phyloP scores from a whole-genome alignment of 2,797 vertebrate species.

The Alectoris magna region DNA sequence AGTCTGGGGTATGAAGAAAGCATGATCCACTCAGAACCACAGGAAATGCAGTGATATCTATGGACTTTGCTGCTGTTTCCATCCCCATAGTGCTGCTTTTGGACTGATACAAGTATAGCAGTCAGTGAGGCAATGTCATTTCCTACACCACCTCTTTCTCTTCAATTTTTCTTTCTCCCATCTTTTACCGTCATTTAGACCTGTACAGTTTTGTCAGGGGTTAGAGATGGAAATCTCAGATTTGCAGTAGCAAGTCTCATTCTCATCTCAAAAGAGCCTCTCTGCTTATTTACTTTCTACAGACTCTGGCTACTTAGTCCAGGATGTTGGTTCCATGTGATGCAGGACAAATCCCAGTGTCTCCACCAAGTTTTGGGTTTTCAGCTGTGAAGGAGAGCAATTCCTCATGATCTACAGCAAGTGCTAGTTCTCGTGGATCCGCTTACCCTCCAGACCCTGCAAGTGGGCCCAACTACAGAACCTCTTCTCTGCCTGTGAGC shows the following conservation, averaged over 20 bases:
- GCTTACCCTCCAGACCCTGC: background rate
- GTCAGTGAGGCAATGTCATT: background rate
- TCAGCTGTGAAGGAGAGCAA: background rate
- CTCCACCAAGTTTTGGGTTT: background rate
- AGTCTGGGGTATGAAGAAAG: background rate
- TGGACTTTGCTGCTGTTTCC: background rate
- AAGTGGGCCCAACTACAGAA: accelerated
- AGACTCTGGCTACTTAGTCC: too few relatives aligned
- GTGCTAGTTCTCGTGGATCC: background rate
- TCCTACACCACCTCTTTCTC: background rate
- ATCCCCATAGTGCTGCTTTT: background rate
- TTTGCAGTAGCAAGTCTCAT: background rate
- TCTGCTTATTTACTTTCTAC: background rate
- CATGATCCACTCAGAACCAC: too few relatives aligned
- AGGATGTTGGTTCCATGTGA: background rate
- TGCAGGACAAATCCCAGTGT: background rate
- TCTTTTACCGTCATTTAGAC: background rate
- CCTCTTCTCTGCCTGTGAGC: background rate
- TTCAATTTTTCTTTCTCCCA: background rate
- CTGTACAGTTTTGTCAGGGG: background rate
- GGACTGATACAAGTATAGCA: background rate
- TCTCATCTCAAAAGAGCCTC: background rate
- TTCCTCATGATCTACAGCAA: background rate
- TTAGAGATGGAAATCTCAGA: background rate
- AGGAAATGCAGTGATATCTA: background rate